Conservation (phyloP, 1,140 invertebrate genomes). For the Lucilia cuprina region DNA sequence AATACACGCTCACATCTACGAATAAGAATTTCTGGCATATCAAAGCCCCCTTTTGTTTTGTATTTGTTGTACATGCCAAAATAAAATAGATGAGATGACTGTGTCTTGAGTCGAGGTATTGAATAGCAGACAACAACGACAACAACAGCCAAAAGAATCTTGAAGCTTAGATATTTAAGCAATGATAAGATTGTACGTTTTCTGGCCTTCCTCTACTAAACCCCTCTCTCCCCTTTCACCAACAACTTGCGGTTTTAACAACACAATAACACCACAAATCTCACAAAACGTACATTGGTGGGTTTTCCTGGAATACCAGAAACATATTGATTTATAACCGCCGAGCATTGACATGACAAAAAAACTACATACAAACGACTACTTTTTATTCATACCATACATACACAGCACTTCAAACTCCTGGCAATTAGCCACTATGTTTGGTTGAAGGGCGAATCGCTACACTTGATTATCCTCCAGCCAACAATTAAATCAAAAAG, state of each 20-base stretch:
- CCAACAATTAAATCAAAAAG: background rate
- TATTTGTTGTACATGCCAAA: slow-evolving; percentile 5
- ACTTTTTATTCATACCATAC: background rate
- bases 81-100: slow-evolving; percentile 32
- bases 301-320: background rate
- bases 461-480: slow-evolving; percentile 5
- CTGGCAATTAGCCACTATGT: too few species aligned
- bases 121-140: background rate
- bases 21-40: background rate
- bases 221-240: background rate
- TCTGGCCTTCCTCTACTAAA: background rate
- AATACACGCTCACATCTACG: background rate
- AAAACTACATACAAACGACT: background rate
- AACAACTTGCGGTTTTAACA: background rate
- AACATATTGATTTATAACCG: slow-evolving; percentile 29
- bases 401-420: too few species aligned
- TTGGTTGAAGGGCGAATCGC: background rate
- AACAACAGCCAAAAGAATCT: background rate
- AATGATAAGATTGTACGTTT: slow-evolving; percentile 15
- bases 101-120: background rate
- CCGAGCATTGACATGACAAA: slow-evolving; percentile 33
- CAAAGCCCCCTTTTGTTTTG: background rate
- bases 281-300: background rate
- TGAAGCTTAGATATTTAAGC: slow-evolving; percentile 26
- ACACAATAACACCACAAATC: background rate